Conservation (phyloP, 2,888 invertebrate genomes). For the Macrosiphum euphorbiae region DNA sequence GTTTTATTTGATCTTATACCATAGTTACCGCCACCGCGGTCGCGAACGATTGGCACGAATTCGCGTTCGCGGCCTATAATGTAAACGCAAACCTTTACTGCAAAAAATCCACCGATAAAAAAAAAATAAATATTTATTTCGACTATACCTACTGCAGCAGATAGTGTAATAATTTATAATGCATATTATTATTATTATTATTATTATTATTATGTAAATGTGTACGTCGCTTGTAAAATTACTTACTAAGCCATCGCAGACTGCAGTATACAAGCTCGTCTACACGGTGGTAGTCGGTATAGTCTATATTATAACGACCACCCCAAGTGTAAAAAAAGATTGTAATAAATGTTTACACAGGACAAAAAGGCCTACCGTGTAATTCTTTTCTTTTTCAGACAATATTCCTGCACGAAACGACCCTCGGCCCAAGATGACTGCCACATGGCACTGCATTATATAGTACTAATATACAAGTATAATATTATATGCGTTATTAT, state of each 20-base stretch:
- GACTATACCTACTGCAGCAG: not conserved
- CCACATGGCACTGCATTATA: not conserved
- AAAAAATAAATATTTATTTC: not conserved
- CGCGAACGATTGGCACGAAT: not conserved
- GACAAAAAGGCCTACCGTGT: not conserved
- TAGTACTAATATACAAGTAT: not conserved
- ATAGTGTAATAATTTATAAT: not conserved
- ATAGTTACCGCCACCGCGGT: not conserved
- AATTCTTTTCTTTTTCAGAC: not conserved
- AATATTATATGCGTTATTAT: not conserved
- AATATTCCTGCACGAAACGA: slow-evolving; percentile 17
- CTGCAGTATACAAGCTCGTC: not conserved
- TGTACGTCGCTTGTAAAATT: not conserved
- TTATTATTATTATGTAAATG: not conserved
- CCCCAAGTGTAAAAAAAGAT: not conserved
- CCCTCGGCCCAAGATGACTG: not conserved
- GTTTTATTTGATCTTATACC: not conserved
- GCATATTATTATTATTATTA: too few species aligned
- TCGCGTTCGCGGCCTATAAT: not conserved
- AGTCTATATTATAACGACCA: not conserved
- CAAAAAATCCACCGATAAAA: not conserved
- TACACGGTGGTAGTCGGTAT: too few species aligned
- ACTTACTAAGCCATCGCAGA: too few species aligned
- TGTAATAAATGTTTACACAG: slow-evolving; percentile 38
- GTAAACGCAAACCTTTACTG: not conserved